Conservation (phyloP, 1,140 invertebrate species). For the Monochamus saltuarius region DNA sequence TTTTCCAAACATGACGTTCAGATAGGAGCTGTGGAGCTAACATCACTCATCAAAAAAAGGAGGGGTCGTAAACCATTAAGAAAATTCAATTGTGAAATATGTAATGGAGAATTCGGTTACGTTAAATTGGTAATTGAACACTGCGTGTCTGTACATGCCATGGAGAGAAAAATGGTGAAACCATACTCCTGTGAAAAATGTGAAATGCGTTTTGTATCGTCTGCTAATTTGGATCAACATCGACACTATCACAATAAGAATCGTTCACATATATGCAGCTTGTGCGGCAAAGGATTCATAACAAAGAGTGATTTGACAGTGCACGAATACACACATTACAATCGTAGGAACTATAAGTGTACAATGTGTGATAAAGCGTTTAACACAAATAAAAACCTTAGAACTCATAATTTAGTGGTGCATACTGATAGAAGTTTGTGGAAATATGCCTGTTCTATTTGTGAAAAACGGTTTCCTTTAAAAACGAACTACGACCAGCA, state of each 20-base stretch:
- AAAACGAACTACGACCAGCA: conserved; percentile 56
- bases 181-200: conserved; percentile 36
- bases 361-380: conserved; percentile 64
- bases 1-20: too few species aligned
- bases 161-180: conserved; percentile 31
- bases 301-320: conserved; percentile 56
- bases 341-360: conserved; percentile 70
- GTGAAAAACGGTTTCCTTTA: conserved; percentile 36
- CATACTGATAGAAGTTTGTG: conserved; percentile 40
- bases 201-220: conserved; percentile 28
- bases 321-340: conserved; percentile 63
- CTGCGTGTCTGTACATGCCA: conserved; percentile 29
- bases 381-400: conserved; percentile 44
- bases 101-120: conserved; percentile 23
- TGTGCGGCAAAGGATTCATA: conserved; percentile 62
- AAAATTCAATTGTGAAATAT: conserved; percentile 31
- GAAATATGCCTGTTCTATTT: conserved; percentile 39
- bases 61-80: not conserved
- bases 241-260: conserved; percentile 37
- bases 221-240: conserved; percentile 35
- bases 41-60: not conserved
- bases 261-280: conserved; percentile 50
- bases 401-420: conserved; percentile 38
- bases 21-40: too few species aligned
- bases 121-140: conserved; percentile 36